Evolutionary conservation across 2,113 vertebrate species (phyloP).

Genomic region (Petaurus breviceps): DNA sequence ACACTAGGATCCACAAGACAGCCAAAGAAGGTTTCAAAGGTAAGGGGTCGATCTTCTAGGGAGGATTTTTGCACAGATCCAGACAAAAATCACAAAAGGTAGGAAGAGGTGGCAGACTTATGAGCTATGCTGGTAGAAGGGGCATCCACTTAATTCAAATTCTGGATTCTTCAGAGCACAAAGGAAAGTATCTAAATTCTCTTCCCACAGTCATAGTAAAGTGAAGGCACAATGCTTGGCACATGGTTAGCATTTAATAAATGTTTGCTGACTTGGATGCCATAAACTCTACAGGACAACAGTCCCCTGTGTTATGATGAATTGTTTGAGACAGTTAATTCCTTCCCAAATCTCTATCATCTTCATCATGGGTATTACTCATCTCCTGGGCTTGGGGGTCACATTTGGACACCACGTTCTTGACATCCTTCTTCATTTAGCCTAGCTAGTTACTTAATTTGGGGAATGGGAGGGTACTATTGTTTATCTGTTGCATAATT

Average conservation of each 20-base stretch:
- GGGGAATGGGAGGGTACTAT: accelerated
- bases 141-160: background rate
- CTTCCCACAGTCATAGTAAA: background rate
- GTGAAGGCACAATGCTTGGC: background rate
- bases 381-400: background rate
- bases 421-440: background rate
- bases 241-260: background rate
- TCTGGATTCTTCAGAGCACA: background rate
- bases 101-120: background rate
- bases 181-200: background rate
- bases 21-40: background rate
- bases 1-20: background rate
- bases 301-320: background rate
- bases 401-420: background rate
- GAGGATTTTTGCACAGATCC: background rate
- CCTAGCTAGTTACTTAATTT: background rate
- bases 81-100: background rate
- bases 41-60: background rate
- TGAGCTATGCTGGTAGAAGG: background rate
- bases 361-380: background rate
- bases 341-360: background rate
- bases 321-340: background rate
- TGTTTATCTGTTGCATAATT: background rate
- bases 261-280: background rate
- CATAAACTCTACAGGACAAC: background rate